Evolutionary conservation across 1,140 invertebrate species (phyloP).

Genomic region (Drosophila takahashii): DNA sequence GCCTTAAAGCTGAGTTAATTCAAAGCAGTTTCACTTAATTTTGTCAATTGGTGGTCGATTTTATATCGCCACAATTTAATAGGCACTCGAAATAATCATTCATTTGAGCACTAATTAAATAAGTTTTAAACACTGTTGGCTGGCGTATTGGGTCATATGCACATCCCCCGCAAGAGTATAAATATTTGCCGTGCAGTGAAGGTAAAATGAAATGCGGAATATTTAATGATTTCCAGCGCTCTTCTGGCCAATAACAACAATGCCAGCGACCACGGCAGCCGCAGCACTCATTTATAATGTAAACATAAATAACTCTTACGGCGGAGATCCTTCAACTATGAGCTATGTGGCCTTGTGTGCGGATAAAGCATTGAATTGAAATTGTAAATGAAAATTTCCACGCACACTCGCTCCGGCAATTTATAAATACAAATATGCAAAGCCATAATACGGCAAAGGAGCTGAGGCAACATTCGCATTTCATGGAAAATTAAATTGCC

Average conservation of each 20-base stretch:
- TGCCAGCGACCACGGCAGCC: slow-evolving; percentile 4
- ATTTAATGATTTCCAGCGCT: slow-evolving; percentile 35
- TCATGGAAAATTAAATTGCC: slow-evolving; percentile 49
- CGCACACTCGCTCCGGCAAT: slow-evolving; percentile 51
- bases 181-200: not conserved
- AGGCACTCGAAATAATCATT: not conserved
- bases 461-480: slow-evolving; percentile 32
- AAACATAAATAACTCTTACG: slow-evolving; percentile 49
- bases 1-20: not conserved
- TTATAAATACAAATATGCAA: slow-evolving; percentile 64
- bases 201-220: slow-evolving; percentile 36
- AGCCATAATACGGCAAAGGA: slow-evolving; percentile 32
- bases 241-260: slow-evolving; percentile 9
- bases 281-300: slow-evolving; percentile 34
- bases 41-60: not conserved
- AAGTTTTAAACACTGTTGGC: not conserved
- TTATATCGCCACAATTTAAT: not conserved
- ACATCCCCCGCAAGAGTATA: slow-evolving; percentile 1
- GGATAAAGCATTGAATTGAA: slow-evolving; percentile 61
- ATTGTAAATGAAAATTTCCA: slow-evolving; percentile 64
- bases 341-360: slow-evolving; percentile 27
- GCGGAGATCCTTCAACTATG: slow-evolving; percentile 37
- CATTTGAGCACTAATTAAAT: slow-evolving; percentile 3
- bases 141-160: not conserved
- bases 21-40: not conserved